Conservation (phyloP, 2,888 invertebrate genomes). For the Oscheius sp. region DNA sequence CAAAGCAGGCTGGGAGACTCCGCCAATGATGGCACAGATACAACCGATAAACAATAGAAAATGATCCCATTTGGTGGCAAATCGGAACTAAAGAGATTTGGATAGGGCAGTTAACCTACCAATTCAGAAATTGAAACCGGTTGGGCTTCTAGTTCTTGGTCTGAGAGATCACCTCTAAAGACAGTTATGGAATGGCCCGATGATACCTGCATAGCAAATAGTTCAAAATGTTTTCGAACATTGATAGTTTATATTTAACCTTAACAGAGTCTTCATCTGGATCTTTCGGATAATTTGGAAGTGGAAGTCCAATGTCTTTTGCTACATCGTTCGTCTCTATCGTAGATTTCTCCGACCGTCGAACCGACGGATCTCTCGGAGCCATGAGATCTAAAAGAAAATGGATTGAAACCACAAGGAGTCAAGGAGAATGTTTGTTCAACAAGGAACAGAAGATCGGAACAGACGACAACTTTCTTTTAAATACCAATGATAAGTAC, state of each 20-base stretch:
- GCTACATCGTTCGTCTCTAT: background rate
- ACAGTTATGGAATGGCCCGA: background rate
- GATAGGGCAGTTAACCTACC: constrained; percentile 34
- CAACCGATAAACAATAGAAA: constrained; percentile 54
- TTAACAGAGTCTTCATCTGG: constrained; percentile 49
- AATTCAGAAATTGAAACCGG: constrained; percentile 53
- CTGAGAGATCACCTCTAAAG: constrained; percentile 49
- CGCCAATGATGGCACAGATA: constrained; percentile 50
- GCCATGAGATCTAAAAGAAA: constrained; percentile 7
- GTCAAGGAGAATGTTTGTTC: background rate
- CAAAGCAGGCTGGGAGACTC: constrained; percentile 55
- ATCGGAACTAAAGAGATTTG: constrained; percentile 56
- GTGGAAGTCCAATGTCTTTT: background rate
- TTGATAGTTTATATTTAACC: constrained; percentile 43
- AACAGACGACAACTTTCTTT: too few species aligned
- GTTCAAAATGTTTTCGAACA: constrained; percentile 51
- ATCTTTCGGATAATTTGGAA: constrained; percentile 26
- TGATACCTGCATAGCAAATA: constrained; percentile 49
- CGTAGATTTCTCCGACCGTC: background rate
- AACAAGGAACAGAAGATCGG: background rate
- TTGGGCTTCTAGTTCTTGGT: constrained; percentile 41
- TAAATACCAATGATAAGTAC: background rate
- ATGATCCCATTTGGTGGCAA: constrained; percentile 48
- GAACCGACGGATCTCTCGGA: constrained; percentile 11
- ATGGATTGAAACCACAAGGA: too few species aligned